Percentiles rank a stretch among this genome's conserved stretches.
phyloP scores from a whole-genome alignment of 2,888 invertebrate species.

The Tinea trinotella region DNA sequence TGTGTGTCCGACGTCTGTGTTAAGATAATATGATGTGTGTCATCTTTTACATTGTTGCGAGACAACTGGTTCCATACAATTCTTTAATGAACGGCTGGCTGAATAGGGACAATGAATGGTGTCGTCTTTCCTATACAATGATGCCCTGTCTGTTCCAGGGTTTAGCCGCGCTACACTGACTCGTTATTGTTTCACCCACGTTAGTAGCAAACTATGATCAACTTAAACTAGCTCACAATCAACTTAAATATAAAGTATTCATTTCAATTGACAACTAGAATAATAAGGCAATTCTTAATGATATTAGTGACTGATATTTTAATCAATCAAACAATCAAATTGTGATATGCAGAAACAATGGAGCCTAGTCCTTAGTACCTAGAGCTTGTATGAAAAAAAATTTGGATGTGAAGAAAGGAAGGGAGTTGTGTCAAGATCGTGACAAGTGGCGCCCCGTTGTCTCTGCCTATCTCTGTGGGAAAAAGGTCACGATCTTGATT shows the following conservation, averaged over 20 bases:
- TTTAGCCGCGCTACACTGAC: background rate
- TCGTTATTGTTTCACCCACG: background rate
- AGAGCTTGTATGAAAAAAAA: no score
- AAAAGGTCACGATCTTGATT: no score
- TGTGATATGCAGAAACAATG: no score
- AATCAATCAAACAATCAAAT: no score
- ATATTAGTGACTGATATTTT: no score
- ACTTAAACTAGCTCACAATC: background rate
- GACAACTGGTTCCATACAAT: background rate
- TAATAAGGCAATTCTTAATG: no score
- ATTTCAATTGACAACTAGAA: background rate
- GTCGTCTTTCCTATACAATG: slow-evolving; percentile 56
- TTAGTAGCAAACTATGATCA: background rate
- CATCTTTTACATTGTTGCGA: background rate
- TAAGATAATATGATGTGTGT: background rate
- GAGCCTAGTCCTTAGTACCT: no score
- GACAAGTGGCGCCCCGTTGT: no score
- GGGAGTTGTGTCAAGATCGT: no score
- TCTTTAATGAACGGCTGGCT: slow-evolving; percentile 17
- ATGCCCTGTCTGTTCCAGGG: background rate
- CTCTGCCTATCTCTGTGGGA: no score
- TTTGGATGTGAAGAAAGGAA: no score
- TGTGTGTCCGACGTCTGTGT: background rate
- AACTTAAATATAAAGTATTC: background rate
- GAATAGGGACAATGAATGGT: slow-evolving; percentile 33